Percentiles rank a stretch among this genome's conserved stretches.
Evolutionary conservation across 2,888 invertebrate genomes (phyloP).

Genomic region (Lycocerus yunnanus): DNA sequence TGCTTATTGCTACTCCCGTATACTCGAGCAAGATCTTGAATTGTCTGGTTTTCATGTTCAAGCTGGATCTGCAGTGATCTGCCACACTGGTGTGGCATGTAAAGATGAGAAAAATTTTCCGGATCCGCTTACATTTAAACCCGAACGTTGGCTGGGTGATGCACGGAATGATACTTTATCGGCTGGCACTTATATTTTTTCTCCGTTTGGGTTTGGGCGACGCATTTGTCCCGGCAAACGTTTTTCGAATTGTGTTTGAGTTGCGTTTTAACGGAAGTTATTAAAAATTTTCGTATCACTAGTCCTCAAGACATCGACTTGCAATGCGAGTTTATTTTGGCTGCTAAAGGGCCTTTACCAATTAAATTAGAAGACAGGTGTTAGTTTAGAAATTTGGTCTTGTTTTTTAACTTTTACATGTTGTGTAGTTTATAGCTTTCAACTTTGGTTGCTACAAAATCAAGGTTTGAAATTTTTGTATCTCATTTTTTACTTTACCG

Average conservation of each 20-base stretch:
- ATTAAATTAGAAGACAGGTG: constrained; percentile 64
- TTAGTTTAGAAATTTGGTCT: neutral
- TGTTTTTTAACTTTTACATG: neutral
- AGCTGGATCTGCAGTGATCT: constrained; percentile 77
- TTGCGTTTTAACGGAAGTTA: constrained; percentile 73
- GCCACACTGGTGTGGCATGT: constrained; percentile 84
- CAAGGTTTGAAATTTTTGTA: neutral
- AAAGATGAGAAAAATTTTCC: constrained; percentile 75
- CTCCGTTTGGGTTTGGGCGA: constrained; percentile 80
- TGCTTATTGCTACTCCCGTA: constrained; percentile 77
- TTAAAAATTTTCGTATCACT: constrained; percentile 66
- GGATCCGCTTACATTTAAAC: constrained; percentile 69
- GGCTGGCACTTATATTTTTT: constrained; percentile 67
- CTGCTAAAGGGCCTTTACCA: constrained; percentile 75
- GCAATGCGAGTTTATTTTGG: constrained; percentile 81
- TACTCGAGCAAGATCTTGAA: constrained; percentile 72
- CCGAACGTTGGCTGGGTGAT: constrained; percentile 76
- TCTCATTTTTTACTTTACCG: neutral
- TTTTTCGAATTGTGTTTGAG: constrained; percentile 81
- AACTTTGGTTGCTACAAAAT: neutral
- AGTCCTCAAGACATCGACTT: constrained; percentile 71
- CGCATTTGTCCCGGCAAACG: constrained; percentile 86
- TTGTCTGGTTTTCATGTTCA: constrained; percentile 68
- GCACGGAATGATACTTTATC: constrained; percentile 48
- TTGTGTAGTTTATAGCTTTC: neutral